Percentiles rank a stretch among this genome's conserved stretches.
These are phyloP conservation scores for Aplysia californica DNA, from an alignment of 1,140 invertebrate species.

Conservation along the genomic window DNA sequence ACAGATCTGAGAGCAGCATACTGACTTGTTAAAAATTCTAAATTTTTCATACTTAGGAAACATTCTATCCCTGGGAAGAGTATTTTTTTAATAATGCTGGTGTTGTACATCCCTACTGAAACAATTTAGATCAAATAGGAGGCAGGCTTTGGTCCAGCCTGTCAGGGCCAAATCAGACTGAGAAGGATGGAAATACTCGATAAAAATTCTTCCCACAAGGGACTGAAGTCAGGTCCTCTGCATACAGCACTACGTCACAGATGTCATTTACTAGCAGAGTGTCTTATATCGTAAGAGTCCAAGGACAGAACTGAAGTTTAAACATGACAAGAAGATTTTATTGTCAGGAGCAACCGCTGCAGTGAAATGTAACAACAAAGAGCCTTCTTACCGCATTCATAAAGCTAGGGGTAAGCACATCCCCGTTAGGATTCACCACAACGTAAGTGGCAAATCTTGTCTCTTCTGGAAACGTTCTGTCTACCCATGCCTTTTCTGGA, in stretches of 20 bases:
- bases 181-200: too few species aligned
- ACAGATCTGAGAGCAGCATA: too few species aligned
- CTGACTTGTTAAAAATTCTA: too few species aligned
- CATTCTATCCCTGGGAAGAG: too few species aligned
- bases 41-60: too few species aligned
- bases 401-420: slow-evolving; percentile 38
- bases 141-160: too few species aligned
- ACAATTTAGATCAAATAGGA: too few species aligned
- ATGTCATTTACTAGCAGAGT: not conserved
- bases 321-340: too few species aligned
- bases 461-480: slow-evolving; percentile 41
- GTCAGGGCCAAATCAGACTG: too few species aligned
- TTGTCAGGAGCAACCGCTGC: not conserved
- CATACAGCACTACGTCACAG: not conserved
- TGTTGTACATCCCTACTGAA: too few species aligned
- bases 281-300: not conserved
- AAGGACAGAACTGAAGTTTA: too few species aligned
- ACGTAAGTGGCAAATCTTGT: slow-evolving; percentile 40
- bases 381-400: slow-evolving; percentile 40
- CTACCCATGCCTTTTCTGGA: slow-evolving; percentile 45
- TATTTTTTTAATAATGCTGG: too few species aligned
- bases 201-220: not conserved
- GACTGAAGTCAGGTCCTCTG: not conserved
- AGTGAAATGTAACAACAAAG: not conserved
- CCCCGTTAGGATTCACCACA: slow-evolving; percentile 24